Conservation (phyloP, 2,888 invertebrate species). For the Xylophagus ater region DNA sequence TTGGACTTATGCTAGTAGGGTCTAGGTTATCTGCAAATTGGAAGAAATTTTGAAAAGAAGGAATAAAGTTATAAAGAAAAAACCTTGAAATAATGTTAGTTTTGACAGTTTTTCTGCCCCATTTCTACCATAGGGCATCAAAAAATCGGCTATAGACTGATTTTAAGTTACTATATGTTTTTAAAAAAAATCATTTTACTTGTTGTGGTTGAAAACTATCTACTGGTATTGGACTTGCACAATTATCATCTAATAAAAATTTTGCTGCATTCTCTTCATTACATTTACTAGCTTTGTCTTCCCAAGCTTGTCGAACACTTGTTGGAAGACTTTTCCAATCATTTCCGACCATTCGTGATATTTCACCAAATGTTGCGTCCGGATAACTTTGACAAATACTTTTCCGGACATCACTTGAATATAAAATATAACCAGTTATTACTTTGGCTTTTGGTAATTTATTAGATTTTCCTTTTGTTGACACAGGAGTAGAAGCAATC, state of each 20-base stretch:
- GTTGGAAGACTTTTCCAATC: constrained; percentile 90
- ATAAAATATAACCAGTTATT: constrained; percentile 93
- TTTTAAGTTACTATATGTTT: too few species aligned
- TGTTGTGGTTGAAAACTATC: constrained; percentile 9
- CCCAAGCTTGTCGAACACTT: constrained; percentile 85
- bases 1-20: too few species aligned
- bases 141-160: too few species aligned
- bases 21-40: too few species aligned
- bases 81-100: too few species aligned
- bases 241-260: constrained; percentile 43
- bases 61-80: too few species aligned
- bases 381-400: constrained; percentile 89
- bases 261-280: constrained; percentile 73
- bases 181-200: too few species aligned
- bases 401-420: constrained; percentile 92
- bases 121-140: too few species aligned
- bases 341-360: constrained; percentile 61
- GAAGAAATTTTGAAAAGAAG: too few species aligned
- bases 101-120: too few species aligned
- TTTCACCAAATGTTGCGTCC: constrained; percentile 83
- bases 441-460: constrained; percentile 53
- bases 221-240: constrained; percentile 39
- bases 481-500: constrained; percentile 37
- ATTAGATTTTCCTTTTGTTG: constrained; percentile 26
- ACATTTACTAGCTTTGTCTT: constrained; percentile 79